Base-by-base conservation (phyloP, 2,888 invertebrate species). In the Drosophila barbarae region DNA sequence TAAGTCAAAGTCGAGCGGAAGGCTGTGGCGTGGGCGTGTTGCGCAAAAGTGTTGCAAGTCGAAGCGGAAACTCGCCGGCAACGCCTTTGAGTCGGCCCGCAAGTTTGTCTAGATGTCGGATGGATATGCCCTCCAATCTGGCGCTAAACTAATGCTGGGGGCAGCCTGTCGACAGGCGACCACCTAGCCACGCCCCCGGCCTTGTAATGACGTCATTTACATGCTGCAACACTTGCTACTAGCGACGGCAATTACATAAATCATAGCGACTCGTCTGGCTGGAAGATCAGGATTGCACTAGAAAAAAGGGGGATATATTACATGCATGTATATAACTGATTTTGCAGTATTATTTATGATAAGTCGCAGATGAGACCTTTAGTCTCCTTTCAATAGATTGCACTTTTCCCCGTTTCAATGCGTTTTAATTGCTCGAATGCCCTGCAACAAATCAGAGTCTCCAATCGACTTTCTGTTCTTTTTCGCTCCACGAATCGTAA, bases 191-290 rank as follows among this genome's bases (percentile, higher is more conserved):
- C 64, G 64, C 64, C 64, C 28, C 56, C 28, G 35, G 46, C 35
- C 69, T 67, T 69, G 69, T 67, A 67, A 67, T 67, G 57, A 41
- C 72, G 72, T 66, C 72, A 71, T 67, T 71, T 71, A 71, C 71
- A 72, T 72, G 72, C 59, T 68, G 72, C 71, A 55, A 67, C 66
- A 63, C 42, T 61, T 39, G 57, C 56, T 44, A 49, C 54, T 34
- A 36, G 53, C 47, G 13, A 28, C 32, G 53, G 42, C 61, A 60
- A 59, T 59, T 44, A 35, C 35, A 63, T 63, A 63, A 65, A 65
- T 63, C 61, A 52, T 65, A 10, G 23, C 10, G 50, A 21, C 26
- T 21, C 13, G 57, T 21, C 18, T n/a, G n/a, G n/a, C n/a, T 15
- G 59, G 21, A 28, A 59, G 28, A 47, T 61, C 15, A 5, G 35